Base-by-base conservation (phyloP, 1,140 invertebrate genomes). In the Eurosta solidaginis region DNA sequence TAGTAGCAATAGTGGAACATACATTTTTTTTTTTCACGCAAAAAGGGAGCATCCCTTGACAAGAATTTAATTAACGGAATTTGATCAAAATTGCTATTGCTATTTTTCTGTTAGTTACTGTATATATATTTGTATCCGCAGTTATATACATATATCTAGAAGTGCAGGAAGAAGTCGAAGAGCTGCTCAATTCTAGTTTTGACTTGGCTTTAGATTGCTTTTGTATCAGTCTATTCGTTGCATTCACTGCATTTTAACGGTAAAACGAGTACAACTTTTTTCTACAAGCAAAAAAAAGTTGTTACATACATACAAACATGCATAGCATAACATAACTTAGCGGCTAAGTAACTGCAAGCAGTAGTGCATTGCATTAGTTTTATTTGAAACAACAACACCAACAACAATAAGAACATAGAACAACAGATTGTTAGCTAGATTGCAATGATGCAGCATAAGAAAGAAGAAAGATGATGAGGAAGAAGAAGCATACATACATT, bases 241-340 rank as follows among this genome's bases (percentile, higher is more conserved):
- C 75, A 49, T 77, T 77, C 76, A 52, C 52, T 77, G 76, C 76
- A 77, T 77, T 68, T 52, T 77, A 77, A 77, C 76, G 76, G 76
- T 77, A 77, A 77, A 63, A 77, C 76, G 76, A 77, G 76, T 77
- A 63, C 76, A 77, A 77, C 76, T 77, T 77, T 77, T 68, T 29
- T 77, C 49, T 49, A 12, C 29, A 20, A 40, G 17, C 12, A 42
- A 74, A 45, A 40, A 74, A 74, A 74, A 74, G 68, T n/a, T 20
- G 33, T 4, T 74, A 44, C 33, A 27, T 42, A 17, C 73, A 29
- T 14, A 74, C 12, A 36, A 2, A 10, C 2, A 63, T 27, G n/a
- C 12, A 63, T 63, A n/a, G 54, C 27, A 68, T 40, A 68, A 4
- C 59, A 68, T 29, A 33, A 68, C 9, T 22, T 10, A 12, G 22